Evolutionary conservation across 2,113 vertebrate genomes (phyloP).

Genomic region (Limnothrissa miodon): DNA sequence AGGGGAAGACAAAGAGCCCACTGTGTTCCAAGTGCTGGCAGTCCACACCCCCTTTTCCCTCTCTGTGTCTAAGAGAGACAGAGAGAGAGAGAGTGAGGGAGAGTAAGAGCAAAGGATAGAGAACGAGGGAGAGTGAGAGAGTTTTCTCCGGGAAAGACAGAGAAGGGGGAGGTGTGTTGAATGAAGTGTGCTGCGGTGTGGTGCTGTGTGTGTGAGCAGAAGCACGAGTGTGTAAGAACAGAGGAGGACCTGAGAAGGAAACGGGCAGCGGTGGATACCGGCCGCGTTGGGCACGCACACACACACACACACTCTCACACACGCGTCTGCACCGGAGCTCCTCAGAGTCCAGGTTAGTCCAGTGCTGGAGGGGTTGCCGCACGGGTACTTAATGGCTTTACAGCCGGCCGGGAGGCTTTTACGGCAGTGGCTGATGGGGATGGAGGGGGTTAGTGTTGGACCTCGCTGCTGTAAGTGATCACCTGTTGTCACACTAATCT

Average conservation of each 20-base stretch:
- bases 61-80: constrained; percentile 56
- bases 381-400: neutral
- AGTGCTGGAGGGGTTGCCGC: constrained; percentile 20
- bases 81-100: constrained; percentile 32
- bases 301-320: constrained; percentile 25
- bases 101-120: constrained; percentile 34
- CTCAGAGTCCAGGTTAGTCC: constrained; percentile 43
- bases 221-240: constrained; percentile 23
- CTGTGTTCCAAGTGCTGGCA: constrained; percentile 71
- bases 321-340: constrained; percentile 32
- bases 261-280: constrained; percentile 48
- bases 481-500: constrained; percentile 6
- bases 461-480: neutral
- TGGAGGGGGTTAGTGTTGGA: neutral
- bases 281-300: constrained; percentile 43
- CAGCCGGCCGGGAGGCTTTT: neutral
- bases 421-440: neutral
- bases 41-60: constrained; percentile 61
- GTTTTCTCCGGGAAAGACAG: neutral
- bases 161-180: constrained; percentile 44
- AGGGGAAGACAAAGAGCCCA: constrained; percentile 74
- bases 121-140: constrained; percentile 27
- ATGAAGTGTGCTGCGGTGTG: neutral
- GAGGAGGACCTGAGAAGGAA: constrained; percentile 64
- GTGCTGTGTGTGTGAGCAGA: neutral